Percentiles rank a stretch among this genome's conserved stretches.
Evolutionary conservation across 2,113 vertebrate species (phyloP).

Genomic region (Psettodes erumei): DNA sequence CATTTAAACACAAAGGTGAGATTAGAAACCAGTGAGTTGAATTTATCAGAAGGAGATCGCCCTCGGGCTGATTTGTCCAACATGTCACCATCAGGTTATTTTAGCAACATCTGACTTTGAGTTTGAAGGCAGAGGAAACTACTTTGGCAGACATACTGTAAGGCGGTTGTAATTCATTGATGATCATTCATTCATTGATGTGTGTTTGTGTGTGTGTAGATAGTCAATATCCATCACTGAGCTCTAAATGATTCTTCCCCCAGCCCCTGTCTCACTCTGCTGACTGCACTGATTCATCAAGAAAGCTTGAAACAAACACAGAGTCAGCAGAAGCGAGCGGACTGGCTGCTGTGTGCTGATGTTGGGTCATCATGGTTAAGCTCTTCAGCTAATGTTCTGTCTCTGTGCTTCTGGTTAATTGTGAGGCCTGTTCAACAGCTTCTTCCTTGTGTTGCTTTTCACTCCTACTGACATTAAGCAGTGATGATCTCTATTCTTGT

Average conservation of each 20-base stretch:
- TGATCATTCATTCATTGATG: too few relatives aligned
- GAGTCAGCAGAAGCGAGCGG: constrained; percentile 29
- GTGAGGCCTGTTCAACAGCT: constrained; percentile 2
- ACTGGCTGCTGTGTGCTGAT: constrained; percentile 9
- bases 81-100: background rate
- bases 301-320: constrained; percentile 30
- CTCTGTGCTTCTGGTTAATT: constrained; percentile 35
- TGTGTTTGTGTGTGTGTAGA: too few relatives aligned
- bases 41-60: background rate
- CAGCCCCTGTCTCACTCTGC: constrained; percentile 25
- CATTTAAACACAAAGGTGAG: background rate
- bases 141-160: too few relatives aligned
- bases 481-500: background rate
- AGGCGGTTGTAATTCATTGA: background rate
- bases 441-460: background rate
- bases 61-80: background rate
- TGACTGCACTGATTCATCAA: constrained; percentile 53
- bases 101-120: background rate
- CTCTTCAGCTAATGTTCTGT: constrained; percentile 11
- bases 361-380: constrained; percentile 5
- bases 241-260: background rate
- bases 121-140: background rate
- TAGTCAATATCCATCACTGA: constrained; percentile 50
- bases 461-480: constrained; percentile 10
- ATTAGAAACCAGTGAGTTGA: background rate